These are phyloP conservation scores for Ypsolopha sequella DNA, from an alignment of 2,888 invertebrate genomes.

Conservation along the genomic window DNA sequence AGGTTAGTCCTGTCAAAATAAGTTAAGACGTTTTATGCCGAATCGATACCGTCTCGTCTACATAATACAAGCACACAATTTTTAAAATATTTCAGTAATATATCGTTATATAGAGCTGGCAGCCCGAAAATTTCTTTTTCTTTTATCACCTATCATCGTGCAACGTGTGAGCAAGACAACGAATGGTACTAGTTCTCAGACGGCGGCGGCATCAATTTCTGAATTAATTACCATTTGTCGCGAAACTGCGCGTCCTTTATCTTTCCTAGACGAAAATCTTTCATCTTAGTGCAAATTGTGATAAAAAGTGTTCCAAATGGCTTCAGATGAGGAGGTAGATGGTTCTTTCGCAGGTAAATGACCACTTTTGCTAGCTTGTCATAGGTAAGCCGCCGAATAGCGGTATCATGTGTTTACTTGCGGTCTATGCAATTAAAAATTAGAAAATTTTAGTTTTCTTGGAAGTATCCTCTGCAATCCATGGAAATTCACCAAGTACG, in stretches of 20 bases:
- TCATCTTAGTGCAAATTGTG: constrained; percentile 42
- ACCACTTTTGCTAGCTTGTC: constrained; percentile 61
- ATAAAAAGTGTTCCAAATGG: constrained; percentile 73
- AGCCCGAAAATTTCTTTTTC: constrained; percentile 23
- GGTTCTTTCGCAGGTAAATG: constrained; percentile 88
- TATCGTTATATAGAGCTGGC: too few species aligned
- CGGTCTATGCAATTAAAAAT: constrained; percentile 68
- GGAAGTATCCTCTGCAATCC: not conserved
- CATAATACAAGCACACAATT: too few species aligned
- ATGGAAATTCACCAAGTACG: not conserved
- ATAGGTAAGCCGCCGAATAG: constrained; percentile 71
- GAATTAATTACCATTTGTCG: constrained; percentile 72
- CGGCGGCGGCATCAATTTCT: constrained; percentile 69
- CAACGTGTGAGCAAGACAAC: constrained; percentile 40
- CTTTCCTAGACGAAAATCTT: constrained; percentile 57
- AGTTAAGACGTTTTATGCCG: too few species aligned
- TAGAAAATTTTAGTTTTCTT: constrained; percentile 39
- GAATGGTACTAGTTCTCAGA: constrained; percentile 42
- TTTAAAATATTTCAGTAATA: too few species aligned
- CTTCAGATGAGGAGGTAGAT: constrained; percentile 90
- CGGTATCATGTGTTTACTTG: constrained; percentile 72
- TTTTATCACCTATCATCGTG: constrained; percentile 16
- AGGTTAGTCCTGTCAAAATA: too few species aligned
- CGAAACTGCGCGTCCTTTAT: constrained; percentile 71
- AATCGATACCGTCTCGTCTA: too few species aligned